Percentiles rank a stretch among this genome's conserved stretches.
phyloP scores from a whole-genome alignment of 2,113 vertebrate genomes.

The Anarhynchus alexandrinus region DNA sequence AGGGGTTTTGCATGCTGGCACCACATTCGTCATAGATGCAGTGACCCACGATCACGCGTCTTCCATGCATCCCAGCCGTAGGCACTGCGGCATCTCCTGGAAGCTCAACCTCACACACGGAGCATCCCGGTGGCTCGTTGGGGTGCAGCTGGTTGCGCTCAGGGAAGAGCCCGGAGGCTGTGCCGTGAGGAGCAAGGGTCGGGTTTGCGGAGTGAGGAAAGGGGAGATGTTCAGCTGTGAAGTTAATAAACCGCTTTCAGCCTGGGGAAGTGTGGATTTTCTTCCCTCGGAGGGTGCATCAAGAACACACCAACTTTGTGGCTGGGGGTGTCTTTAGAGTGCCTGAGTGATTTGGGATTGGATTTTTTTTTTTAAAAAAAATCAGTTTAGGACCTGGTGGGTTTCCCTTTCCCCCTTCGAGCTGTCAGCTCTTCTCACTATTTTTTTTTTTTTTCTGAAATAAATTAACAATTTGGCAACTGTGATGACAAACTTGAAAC shows the following conservation, averaged over 20 bases:
- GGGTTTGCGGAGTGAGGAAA: not conserved
- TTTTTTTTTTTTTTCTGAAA: not conserved
- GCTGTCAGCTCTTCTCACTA: not conserved
- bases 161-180: not conserved
- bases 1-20: not conserved
- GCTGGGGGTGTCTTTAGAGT: not conserved
- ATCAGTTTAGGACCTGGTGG: not conserved
- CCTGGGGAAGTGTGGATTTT: not conserved
- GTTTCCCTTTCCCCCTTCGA: not conserved
- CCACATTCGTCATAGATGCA: too few relatives aligned
- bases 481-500: not conserved
- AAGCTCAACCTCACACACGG: fast-evolving
- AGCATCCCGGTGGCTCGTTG: fast-evolving
- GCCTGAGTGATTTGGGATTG: not conserved
- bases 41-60: fast-evolving
- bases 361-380: not conserved
- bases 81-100: not conserved
- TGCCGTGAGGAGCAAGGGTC: not conserved
- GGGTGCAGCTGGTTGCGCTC: not conserved
- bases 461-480: conserved; percentile 2
- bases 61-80: not conserved
- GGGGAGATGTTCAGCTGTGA: not conserved
- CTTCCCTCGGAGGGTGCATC: not conserved
- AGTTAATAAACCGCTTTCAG: not conserved
- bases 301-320: not conserved